Percentiles rank a stretch among this genome's conserved stretches.
These are phyloP conservation scores for Tapirus terrestris DNA, from an alignment of 2,113 vertebrate species.

Conservation along the genomic window DNA sequence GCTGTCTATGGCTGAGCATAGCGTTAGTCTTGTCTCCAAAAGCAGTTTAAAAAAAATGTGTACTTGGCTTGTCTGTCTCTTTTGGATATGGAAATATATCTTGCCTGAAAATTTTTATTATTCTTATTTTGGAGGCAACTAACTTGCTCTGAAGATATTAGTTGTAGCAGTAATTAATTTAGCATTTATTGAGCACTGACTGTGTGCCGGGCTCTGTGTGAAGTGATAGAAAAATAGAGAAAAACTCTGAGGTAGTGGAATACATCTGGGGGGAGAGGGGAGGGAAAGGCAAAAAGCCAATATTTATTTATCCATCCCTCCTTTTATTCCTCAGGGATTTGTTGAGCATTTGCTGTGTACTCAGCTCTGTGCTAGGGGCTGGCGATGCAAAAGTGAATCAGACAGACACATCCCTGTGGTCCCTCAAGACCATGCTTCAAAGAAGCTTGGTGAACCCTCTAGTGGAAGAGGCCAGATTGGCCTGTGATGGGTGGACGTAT, in stretches of 20 bases:
- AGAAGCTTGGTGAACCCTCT: not conserved
- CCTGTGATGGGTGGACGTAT: not conserved
- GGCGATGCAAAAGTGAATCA: not conserved
- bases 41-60: not conserved
- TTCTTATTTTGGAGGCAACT: conserved; percentile 28
- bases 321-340: not conserved
- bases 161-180: not conserved
- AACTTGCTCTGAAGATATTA: not conserved
- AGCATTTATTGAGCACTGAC: not conserved
- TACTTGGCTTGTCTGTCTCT: conserved; percentile 40
- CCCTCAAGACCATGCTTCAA: not conserved
- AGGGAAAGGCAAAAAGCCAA: not conserved
- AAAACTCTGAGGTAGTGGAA: not conserved
- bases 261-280: not conserved
- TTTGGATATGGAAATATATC: conserved; percentile 41
- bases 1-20: conserved; percentile 1
- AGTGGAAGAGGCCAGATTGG: not conserved
- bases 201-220: not conserved
- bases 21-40: conserved; percentile 36
- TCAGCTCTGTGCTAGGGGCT: not conserved
- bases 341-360: not conserved
- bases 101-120: not conserved
- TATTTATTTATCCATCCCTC: not conserved
- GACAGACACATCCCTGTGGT: not conserved
- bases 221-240: not conserved